phyloP scores from a whole-genome alignment of 92 coral and sea anemone species.

The Palythoa grandiflora region DNA sequence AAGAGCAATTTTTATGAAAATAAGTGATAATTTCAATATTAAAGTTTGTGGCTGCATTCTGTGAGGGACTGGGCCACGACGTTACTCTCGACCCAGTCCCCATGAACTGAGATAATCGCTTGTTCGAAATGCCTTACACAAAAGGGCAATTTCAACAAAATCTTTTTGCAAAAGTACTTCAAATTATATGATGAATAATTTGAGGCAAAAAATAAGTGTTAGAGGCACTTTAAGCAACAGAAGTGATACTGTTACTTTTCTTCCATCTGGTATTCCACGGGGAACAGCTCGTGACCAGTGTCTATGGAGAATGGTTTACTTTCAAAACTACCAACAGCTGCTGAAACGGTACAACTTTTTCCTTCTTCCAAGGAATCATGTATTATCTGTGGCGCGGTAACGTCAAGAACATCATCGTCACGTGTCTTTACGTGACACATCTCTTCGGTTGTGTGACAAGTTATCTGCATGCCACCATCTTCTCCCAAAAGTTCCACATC shows the following conservation, averaged over 20 bases:
- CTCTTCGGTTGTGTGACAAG: slow-evolving; percentile 28
- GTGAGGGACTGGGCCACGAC: too few relatives aligned
- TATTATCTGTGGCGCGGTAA: slow-evolving; percentile 6
- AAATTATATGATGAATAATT: too few relatives aligned
- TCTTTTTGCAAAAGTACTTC: too few relatives aligned
- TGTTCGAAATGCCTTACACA: too few relatives aligned
- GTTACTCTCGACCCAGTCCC: too few relatives aligned
- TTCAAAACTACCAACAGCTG: slow-evolving; percentile 12
- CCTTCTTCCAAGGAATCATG: slow-evolving; percentile 22
- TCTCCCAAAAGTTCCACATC: slow-evolving; percentile 7
- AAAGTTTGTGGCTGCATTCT: too few relatives aligned
- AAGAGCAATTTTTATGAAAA: too few relatives aligned
- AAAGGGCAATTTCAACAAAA: too few relatives aligned
- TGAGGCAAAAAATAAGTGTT: too few relatives aligned
- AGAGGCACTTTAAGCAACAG: too few relatives aligned
- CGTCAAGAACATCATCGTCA: not conserved
- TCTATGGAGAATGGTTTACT: slow-evolving; percentile 14
- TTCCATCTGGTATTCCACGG: not conserved
- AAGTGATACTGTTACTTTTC: not conserved
- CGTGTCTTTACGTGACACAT: not conserved
- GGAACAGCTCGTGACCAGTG: slow-evolving; percentile 25
- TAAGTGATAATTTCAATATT: too few relatives aligned
- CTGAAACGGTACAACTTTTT: not conserved
- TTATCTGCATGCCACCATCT: not conserved
- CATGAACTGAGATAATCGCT: too few relatives aligned